Base-by-base conservation (phyloP, 2,797 vertebrate genomes). In the Galago senegalensis region DNA sequence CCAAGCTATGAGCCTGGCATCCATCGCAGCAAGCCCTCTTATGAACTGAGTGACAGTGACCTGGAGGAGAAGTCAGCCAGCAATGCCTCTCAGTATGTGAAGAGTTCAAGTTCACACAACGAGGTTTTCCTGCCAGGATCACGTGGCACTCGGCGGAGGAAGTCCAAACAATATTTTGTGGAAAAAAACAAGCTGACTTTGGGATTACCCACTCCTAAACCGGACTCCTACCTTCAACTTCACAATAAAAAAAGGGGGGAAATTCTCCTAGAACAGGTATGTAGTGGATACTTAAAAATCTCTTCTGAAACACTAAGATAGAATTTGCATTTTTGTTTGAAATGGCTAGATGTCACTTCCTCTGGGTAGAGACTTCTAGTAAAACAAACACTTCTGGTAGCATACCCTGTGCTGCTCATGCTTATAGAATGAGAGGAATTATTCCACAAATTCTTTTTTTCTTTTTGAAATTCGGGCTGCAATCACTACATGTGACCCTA, bases 151-250 rank as follows among this genome's bases (percentile, higher is more conserved):
- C 91, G 3, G 25, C 72, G 94, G 63, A 97, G 53, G 75, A 98
- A 86, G 88, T 81, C 46, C n/a, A 98, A 84, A 56, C 98, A 98
- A 63, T 97, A 99, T 97, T 99, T 99, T 69, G 98, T 99, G 73
- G 98, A 99, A 89, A 99, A 98, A 43, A 99, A 99, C 97, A 99
- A 99, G 94, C 81, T 16, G 89, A 99, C 99, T 31, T 98, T 99
- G 97, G 99, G 99, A 0, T 92, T 99, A 13, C 98, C 67, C 11
- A 49, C 86, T 25, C 97, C 92, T 61, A 99, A 98, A 93, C 86
- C 10, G 3, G 98, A 98, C 82, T 99, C 99, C 16, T 99, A 99
- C 6, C 98, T 99, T 40, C 98, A 97, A 23, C 96, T 98, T 53
- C 98, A 99, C 95, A 95, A 75, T 37, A 98, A 97, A 73, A 99